These are phyloP conservation scores for Omphaloscelis lunosa DNA, from an alignment of 2,888 invertebrate species.

Conservation along the genomic window DNA sequence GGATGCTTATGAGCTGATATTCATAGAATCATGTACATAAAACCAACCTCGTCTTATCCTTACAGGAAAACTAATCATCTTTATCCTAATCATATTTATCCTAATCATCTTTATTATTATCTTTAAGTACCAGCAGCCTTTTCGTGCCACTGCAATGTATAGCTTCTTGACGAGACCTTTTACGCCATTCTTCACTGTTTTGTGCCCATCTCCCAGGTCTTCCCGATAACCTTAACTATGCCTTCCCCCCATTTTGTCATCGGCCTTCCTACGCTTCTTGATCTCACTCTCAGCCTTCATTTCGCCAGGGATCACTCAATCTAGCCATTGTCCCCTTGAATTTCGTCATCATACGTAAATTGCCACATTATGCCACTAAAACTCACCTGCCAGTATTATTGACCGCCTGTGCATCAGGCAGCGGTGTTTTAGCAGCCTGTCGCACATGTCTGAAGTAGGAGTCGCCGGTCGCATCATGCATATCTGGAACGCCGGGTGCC, in stretches of 20 bases:
- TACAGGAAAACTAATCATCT: not conserved
- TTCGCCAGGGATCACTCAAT: not conserved
- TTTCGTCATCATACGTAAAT: not conserved
- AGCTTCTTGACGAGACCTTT: not conserved
- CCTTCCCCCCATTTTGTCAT: not conserved
- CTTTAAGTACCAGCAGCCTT: not conserved
- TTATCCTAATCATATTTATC: too few species aligned
- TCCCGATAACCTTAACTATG: not conserved
- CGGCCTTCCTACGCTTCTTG: not conserved
- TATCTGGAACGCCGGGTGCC: constrained; percentile 90
- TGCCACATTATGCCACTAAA: not conserved
- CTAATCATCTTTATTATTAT: too few species aligned
- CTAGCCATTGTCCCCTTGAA: not conserved
- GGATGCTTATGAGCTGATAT: not conserved
- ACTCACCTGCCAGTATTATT: constrained; percentile 86
- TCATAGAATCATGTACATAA: not conserved
- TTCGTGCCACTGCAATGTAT: not conserved
- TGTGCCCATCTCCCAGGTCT: not conserved
- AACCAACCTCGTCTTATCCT: not conserved
- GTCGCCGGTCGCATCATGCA: constrained; percentile 83
- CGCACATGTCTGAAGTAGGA: constrained; percentile 88
- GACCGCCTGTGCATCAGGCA: constrained; percentile 85
- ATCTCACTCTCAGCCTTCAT: not conserved
- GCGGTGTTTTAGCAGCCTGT: constrained; percentile 80
- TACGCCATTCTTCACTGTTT: not conserved